Evolutionary conservation across 2,113 vertebrate species (phyloP).

Genomic region (Fulica atra): DNA sequence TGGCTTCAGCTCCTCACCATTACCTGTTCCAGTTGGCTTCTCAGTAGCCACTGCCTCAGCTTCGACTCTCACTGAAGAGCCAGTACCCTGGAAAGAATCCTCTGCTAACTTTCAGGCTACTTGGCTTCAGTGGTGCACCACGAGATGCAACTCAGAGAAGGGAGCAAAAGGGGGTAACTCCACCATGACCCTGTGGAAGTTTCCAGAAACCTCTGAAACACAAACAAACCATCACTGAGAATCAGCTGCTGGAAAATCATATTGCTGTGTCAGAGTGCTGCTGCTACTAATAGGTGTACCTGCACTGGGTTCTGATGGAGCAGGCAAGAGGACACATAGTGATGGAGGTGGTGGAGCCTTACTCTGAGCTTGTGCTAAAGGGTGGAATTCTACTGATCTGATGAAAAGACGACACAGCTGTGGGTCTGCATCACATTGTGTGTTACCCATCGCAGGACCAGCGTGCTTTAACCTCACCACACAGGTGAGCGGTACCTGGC

Average conservation of each 20-base stretch:
- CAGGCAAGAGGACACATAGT: not conserved
- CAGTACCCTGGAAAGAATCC: not conserved
- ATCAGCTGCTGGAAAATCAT: not conserved
- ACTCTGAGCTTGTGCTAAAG: not conserved
- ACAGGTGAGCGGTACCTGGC: not conserved
- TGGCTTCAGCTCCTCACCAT: not conserved
- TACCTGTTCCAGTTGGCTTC: not conserved
- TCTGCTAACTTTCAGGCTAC: not conserved
- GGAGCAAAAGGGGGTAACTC: not conserved
- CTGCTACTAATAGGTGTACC: not conserved
- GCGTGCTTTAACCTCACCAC: not conserved
- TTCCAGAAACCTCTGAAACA: not conserved
- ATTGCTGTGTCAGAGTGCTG: fast-evolving
- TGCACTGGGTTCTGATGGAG: fast-evolving
- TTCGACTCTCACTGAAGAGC: not conserved
- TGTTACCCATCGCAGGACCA: not conserved
- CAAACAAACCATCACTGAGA: not conserved
- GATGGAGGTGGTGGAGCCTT: not conserved
- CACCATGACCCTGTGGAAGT: not conserved
- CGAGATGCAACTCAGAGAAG: fast-evolving
- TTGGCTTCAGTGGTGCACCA: not conserved
- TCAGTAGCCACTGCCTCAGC: not conserved
- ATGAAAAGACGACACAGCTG: not conserved
- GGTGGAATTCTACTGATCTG: not conserved
- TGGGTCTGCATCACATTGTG: not conserved